Evolutionary conservation across 2,113 vertebrate species (phyloP), one percentile per base, ranked within the genome.

Genomic region (Brachypodius melanocephalos): DNA sequence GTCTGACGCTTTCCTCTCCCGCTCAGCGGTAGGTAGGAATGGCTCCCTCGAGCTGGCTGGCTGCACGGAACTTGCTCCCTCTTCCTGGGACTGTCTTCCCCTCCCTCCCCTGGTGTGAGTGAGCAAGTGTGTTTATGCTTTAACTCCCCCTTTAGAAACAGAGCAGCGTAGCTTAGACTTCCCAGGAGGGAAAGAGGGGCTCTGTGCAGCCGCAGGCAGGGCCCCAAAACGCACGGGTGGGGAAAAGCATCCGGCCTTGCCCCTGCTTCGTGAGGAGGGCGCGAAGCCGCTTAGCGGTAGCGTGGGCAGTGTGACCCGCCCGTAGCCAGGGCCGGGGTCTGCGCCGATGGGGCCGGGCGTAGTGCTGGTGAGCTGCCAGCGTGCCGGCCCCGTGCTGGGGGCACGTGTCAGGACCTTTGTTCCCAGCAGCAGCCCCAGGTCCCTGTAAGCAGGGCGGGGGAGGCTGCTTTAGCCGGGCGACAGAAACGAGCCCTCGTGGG

Each of bases 231-330:
- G 29, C 68, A 25, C 5, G 2, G 29, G 21, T 18, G 38, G 29
- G 14, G 68, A n/a, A 54, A 42, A 19, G 21, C 2, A 5, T 28
- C 38, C 1, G 5, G 38, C 31, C 32, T 73, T 57, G 40, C 6
- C 52, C 17, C 52, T 45, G 52, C 40, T 15, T 5, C 34, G 31
- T 45, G 71, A 34, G 18, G 71, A 21, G 3, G 8, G 49, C 4
- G 1, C 1, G 2, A 49, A 40, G 74, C 45, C 2, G 1, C 34
- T 76, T 4, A 20, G 34, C 4, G 6, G 28, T 4, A 20, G 34
- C 1, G 6, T 15, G 28, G 34, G 52, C 57, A 49, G 21, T 0
- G 6, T 26, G 57, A 40, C 28, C 34, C 1, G 0, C 49, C 68
- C 32, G 68, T 24, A 71, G 49, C 67, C 36, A 40, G 68, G 11